These are phyloP conservation scores for Stichodactyla helianthus DNA, from an alignment of 64 coral and sea anemone species.

Conservation along the genomic window DNA sequence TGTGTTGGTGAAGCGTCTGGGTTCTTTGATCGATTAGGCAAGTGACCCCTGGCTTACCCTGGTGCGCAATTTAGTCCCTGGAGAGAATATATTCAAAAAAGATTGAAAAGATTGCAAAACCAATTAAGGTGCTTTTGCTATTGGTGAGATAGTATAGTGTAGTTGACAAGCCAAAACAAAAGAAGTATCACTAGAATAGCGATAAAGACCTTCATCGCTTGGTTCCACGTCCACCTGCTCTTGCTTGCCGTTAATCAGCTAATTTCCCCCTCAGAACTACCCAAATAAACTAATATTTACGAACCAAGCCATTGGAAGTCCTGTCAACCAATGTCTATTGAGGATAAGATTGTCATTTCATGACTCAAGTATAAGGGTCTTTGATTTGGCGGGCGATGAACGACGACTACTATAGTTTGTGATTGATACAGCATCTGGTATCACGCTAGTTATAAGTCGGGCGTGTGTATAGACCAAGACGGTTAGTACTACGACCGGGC, in stretches of 20 bases:
- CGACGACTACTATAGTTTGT: neutral
- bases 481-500: neutral
- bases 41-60: neutral
- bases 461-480: neutral
- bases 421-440: neutral
- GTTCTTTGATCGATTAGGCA: too few relatives aligned
- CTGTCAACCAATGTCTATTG: neutral
- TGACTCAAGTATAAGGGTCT: neutral
- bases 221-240: neutral
- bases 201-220: neutral
- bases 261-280: neutral
- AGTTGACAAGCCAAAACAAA: neutral
- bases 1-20: too few relatives aligned
- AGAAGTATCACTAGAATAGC: neutral
- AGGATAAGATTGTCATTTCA: neutral
- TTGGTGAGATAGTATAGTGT: neutral
- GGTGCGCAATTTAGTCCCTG: neutral
- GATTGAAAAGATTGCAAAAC: neutral
- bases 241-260: neutral
- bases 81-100: neutral
- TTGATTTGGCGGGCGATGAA: slow-evolving; percentile 20
- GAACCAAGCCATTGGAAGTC: neutral
- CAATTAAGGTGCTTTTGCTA: neutral
- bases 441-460: neutral
- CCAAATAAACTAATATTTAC: slow-evolving; percentile 19